Evolutionary conservation across 2,113 vertebrate genomes (phyloP).

Genomic region (Atrichornis clamosus): DNA sequence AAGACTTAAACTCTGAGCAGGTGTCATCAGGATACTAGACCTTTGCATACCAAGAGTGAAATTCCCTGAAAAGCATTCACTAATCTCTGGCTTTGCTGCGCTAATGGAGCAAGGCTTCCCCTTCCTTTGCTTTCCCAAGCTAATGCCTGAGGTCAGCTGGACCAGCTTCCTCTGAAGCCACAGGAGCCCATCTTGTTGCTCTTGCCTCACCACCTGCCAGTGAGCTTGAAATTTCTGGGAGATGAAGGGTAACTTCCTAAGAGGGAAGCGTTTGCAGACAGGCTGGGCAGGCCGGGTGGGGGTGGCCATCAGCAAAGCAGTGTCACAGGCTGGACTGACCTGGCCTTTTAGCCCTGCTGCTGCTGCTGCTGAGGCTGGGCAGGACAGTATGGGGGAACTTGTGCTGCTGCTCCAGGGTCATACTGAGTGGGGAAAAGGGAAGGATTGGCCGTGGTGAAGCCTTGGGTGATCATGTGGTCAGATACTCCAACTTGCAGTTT

Average conservation of each 20-base stretch:
- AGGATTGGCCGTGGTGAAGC: background rate
- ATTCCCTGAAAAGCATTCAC: background rate
- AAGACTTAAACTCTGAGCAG: background rate
- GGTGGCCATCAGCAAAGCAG: background rate
- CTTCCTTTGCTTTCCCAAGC: background rate
- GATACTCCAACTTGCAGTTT: background rate
- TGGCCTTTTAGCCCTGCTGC: background rate
- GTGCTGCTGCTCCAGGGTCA: background rate
- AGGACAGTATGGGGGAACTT: background rate
- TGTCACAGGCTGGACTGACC: background rate
- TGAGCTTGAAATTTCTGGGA: background rate
- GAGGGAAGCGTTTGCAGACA: background rate
- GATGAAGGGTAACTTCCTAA: background rate
- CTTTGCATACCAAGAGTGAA: background rate
- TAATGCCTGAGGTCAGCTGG: background rate
- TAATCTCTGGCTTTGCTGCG: background rate
- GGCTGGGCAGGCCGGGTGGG: background rate
- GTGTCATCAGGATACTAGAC: background rate
- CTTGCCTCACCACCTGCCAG: background rate
- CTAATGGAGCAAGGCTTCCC: background rate
- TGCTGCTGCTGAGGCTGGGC: background rate
- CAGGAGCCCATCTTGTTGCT: rapidly evolving
- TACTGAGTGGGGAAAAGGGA: background rate
- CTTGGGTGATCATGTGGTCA: background rate
- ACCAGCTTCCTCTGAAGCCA: background rate